Conservation (phyloP, 2,888 invertebrate genomes). For the Nematopogon swammerdamellus region DNA sequence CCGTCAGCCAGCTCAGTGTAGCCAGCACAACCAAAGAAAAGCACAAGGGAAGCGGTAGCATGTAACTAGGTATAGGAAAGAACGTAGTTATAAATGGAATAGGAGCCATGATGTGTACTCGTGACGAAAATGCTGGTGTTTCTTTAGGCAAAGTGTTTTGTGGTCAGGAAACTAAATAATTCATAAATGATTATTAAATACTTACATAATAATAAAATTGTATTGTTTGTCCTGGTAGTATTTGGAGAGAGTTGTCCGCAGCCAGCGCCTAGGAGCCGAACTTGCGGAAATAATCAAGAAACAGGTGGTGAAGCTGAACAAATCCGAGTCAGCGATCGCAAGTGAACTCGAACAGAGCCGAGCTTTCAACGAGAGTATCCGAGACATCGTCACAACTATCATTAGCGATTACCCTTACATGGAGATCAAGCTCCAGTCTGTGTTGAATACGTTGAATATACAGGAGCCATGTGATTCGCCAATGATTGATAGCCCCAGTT, state of each 20-base stretch:
- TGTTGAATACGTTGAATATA: slow-evolving; percentile 51
- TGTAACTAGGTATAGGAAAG: no score
- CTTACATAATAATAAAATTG: no score
- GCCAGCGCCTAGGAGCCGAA: slow-evolving; percentile 66
- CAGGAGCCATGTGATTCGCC: slow-evolving; percentile 27
- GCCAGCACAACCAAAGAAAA: no score
- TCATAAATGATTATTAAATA: no score
- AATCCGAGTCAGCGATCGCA: slow-evolving; percentile 45
- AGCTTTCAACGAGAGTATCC: slow-evolving; percentile 55
- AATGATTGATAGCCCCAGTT: slow-evolving; percentile 12
- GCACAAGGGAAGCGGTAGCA: no score
- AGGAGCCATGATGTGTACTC: no score
- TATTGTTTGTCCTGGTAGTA: slow-evolving; percentile 20
- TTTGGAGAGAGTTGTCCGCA: slow-evolving; percentile 59
- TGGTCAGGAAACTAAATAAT: no score
- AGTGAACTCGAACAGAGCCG: slow-evolving; percentile 57
- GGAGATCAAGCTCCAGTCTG: slow-evolving; percentile 30
- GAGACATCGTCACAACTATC: slow-evolving; percentile 54
- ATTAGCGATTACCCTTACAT: slow-evolving; percentile 60
- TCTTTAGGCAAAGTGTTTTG: no score
- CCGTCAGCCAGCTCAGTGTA: no score
- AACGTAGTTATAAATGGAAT: no score
- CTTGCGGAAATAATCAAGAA: slow-evolving; percentile 49
- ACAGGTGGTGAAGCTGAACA: slow-evolving; percentile 29
- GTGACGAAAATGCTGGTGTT: no score